These are phyloP conservation scores for Holacanthus passer DNA, from an alignment of 2,113 vertebrate species.

Conservation along the genomic window DNA sequence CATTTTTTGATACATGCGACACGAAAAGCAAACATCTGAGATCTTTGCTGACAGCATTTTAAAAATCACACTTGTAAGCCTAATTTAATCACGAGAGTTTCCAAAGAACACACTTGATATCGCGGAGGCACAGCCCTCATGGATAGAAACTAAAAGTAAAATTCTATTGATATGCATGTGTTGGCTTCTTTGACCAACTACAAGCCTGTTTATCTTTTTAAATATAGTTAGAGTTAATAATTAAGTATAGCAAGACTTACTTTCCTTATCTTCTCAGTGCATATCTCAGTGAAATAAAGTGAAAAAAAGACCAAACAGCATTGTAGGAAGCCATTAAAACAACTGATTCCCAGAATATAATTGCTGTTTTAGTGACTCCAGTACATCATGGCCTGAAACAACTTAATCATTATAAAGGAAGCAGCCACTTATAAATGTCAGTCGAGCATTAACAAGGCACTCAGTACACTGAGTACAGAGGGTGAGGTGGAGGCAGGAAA, in stretches of 20 bases:
- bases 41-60: slow-evolving; percentile 12
- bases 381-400: slow-evolving; percentile 25
- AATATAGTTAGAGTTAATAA: background rate
- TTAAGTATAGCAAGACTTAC: background rate
- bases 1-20: background rate
- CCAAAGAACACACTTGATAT: background rate
- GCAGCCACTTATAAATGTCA: slow-evolving; percentile 51
- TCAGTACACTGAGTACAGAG: slow-evolving; percentile 16
- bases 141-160: slow-evolving; percentile 6
- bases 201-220: background rate
- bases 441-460: slow-evolving; percentile 40
- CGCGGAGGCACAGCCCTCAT: background rate
- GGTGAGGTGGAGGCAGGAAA: background rate
- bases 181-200: background rate
- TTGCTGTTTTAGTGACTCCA: slow-evolving; percentile 10
- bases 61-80: slow-evolving; percentile 18
- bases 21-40: background rate
- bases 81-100: background rate
- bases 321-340: slow-evolving; percentile 14
- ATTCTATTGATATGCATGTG: slow-evolving; percentile 6
- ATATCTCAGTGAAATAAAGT: background rate
- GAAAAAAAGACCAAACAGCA: background rate
- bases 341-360: slow-evolving; percentile 10
- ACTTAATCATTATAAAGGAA: slow-evolving; percentile 47
- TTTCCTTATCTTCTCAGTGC: background rate